These are phyloP conservation scores for Pasiphila rectangulata DNA, from an alignment of 2,888 invertebrate genomes.

Conservation along the genomic window DNA sequence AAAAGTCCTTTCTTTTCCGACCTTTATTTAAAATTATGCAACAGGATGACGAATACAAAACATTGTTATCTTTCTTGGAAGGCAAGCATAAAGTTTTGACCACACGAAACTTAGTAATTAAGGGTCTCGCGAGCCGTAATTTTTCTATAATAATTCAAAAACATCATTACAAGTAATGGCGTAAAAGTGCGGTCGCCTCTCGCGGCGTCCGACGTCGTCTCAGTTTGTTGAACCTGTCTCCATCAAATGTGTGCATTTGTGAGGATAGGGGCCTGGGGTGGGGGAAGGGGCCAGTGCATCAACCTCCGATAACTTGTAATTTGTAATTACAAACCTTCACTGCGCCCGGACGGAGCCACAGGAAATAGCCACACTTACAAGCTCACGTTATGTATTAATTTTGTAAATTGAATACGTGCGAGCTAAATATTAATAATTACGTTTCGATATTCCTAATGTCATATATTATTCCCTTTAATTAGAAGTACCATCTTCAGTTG, in stretches of 20 bases:
- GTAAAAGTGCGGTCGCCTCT: constrained; percentile 60
- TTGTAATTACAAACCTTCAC: constrained; percentile 77
- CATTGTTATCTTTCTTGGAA: constrained; percentile 48
- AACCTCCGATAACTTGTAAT: constrained; percentile 77
- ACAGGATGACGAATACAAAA: constrained; percentile 32
- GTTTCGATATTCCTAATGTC: constrained; percentile 29
- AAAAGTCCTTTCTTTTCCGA: background rate
- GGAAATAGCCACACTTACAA: constrained; percentile 68
- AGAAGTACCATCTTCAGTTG: too few species aligned
- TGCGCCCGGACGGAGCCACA: constrained; percentile 64
- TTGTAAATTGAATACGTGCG: constrained; percentile 50
- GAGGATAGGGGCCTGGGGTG: constrained; percentile 44
- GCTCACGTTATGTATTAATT: constrained; percentile 59
- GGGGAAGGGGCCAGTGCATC: constrained; percentile 62
- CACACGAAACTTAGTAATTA: constrained; percentile 51
- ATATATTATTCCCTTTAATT: too few species aligned
- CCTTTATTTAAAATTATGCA: constrained; percentile 10
- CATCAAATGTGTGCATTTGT: constrained; percentile 68
- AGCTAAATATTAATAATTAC: constrained; percentile 30
- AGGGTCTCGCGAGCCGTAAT: constrained; percentile 45
- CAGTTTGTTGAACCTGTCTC: constrained; percentile 75
- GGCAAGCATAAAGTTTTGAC: constrained; percentile 35
- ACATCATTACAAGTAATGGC: constrained; percentile 64
- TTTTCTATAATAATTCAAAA: constrained; percentile 64
- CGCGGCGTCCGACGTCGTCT: constrained; percentile 44